Evolutionary conservation across 92 coral and sea anemone genomes (phyloP).

Genomic region (Palythoa heliodiscus): DNA sequence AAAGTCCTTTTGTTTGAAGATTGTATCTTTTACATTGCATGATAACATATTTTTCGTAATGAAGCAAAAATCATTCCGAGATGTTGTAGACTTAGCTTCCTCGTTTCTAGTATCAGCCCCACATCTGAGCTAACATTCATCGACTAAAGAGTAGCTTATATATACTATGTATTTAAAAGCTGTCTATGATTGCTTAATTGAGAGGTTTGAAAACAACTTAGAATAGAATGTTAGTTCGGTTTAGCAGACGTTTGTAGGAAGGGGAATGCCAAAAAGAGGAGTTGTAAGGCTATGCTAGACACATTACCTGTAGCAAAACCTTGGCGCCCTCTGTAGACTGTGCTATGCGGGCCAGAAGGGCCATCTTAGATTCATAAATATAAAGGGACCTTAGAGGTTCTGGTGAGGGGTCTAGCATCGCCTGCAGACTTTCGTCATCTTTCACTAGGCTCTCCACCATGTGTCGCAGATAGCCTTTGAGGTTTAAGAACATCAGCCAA

Average conservation of each 20-base stretch:
- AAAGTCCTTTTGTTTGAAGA: too few relatives aligned
- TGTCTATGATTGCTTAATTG: neutral
- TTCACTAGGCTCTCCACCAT: constrained; percentile 87
- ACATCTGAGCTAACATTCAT: too few relatives aligned
- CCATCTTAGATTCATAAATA: constrained; percentile 97
- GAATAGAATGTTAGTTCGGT: neutral
- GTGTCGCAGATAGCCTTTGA: constrained; percentile 91
- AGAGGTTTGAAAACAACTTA: neutral
- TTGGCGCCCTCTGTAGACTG: constrained; percentile 92
- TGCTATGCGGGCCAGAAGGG: constrained; percentile 87
- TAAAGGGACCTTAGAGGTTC: constrained; percentile 95
- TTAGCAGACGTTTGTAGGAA: neutral
- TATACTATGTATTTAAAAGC: too few relatives aligned
- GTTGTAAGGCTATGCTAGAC: neutral
- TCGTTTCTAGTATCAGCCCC: too few relatives aligned
- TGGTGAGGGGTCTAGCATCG: constrained; percentile 93
- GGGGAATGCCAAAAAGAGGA: neutral
- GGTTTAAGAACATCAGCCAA: constrained; percentile 86
- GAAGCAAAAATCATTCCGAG: too few relatives aligned
- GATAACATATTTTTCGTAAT: too few relatives aligned
- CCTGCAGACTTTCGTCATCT: constrained; percentile 93
- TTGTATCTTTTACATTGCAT: too few relatives aligned
- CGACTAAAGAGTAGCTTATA: too few relatives aligned
- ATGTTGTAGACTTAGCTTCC: too few relatives aligned
- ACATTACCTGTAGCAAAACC: constrained; percentile 60